Percentiles rank a stretch among this genome's conserved stretches.
Conservation (phyloP, 2,888 invertebrate species). For the Elaeidobius kamerunicus region DNA sequence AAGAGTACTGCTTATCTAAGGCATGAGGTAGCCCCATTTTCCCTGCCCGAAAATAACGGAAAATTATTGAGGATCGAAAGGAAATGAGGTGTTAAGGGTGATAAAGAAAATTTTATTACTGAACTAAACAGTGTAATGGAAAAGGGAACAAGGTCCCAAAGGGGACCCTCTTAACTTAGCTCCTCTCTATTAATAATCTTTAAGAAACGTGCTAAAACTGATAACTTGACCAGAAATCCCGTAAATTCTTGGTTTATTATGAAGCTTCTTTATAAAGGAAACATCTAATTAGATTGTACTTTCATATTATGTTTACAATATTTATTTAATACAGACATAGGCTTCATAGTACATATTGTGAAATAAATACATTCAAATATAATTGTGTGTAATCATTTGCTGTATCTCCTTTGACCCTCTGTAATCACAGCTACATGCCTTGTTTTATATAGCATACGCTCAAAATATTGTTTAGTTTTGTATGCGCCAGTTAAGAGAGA, state of each 20-base stretch:
- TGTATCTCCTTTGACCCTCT: too few relatives aligned
- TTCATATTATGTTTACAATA: too few relatives aligned
- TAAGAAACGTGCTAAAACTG: constrained; percentile 2
- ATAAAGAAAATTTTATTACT: constrained; percentile 31
- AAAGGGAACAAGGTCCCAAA: constrained; percentile 23
- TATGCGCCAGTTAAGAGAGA: too few relatives aligned
- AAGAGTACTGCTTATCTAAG: constrained; percentile 6
- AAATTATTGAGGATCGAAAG: constrained; percentile 30
- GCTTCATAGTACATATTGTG: too few relatives aligned
- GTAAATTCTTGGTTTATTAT: not conserved
- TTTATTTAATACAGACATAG: too few relatives aligned
- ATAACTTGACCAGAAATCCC: constrained; percentile 1
- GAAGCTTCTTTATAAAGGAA: too few relatives aligned
- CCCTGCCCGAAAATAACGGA: constrained; percentile 16
- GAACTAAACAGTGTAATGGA: constrained; percentile 29
- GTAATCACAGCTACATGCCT: too few relatives aligned
- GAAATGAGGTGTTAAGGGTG: constrained; percentile 30
- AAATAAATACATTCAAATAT: too few relatives aligned
- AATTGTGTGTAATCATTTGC: too few relatives aligned
- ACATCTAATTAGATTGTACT: too few relatives aligned
- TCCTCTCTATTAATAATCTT: constrained; percentile 9
- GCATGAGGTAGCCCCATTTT: constrained; percentile 14
- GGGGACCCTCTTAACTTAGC: constrained; percentile 20
- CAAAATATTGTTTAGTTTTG: too few relatives aligned
- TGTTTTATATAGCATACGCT: too few relatives aligned